A percentile compares a stretch with the other conserved stretches of the same genome.
Conservation (phyloP, 2,888 invertebrate species). For the Brachyptera risi region DNA sequence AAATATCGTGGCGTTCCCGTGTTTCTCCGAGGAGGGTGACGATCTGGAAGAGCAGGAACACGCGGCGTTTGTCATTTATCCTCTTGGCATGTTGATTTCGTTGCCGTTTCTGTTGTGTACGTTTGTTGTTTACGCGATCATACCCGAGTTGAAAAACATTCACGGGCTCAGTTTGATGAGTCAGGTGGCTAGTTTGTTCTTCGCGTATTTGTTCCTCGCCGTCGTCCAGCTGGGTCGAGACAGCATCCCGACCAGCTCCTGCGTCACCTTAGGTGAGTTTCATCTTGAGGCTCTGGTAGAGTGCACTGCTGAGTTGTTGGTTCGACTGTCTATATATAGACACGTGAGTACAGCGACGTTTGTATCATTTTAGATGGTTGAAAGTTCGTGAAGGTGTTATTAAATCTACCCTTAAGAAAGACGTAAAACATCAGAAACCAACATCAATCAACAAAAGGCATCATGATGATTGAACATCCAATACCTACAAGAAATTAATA, state of each 20-base stretch:
- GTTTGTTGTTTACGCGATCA: slow-evolving; percentile 40
- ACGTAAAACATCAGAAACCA: too few relatives aligned
- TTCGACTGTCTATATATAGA: too few relatives aligned
- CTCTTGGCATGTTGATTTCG: slow-evolving; percentile 41
- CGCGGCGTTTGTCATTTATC: too few relatives aligned
- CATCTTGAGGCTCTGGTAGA: too few relatives aligned
- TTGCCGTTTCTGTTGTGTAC: slow-evolving; percentile 41
- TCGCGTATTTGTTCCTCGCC: slow-evolving; percentile 39
- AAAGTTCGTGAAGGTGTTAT: too few relatives aligned
- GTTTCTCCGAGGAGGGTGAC: slow-evolving; percentile 20
- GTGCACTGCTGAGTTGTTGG: too few relatives aligned
- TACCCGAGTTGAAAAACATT: slow-evolving; percentile 42
- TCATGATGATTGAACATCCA: too few relatives aligned
- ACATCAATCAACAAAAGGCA: too few relatives aligned
- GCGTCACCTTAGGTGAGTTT: slow-evolving; percentile 19
- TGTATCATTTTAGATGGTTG: too few relatives aligned
- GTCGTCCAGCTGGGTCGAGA: slow-evolving; percentile 33
- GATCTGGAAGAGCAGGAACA: slow-evolving; percentile 8
- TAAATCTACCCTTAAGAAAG: too few relatives aligned
- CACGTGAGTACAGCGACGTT: too few relatives aligned
- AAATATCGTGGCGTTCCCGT: slow-evolving; percentile 3
- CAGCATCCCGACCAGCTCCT: not conserved
- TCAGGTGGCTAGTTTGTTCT: slow-evolving; percentile 39
- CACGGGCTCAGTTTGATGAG: slow-evolving; percentile 42
- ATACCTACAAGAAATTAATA: too few relatives aligned